Conservation (phyloP, 2,113 vertebrate species). For the Sardina pilchardus region DNA sequence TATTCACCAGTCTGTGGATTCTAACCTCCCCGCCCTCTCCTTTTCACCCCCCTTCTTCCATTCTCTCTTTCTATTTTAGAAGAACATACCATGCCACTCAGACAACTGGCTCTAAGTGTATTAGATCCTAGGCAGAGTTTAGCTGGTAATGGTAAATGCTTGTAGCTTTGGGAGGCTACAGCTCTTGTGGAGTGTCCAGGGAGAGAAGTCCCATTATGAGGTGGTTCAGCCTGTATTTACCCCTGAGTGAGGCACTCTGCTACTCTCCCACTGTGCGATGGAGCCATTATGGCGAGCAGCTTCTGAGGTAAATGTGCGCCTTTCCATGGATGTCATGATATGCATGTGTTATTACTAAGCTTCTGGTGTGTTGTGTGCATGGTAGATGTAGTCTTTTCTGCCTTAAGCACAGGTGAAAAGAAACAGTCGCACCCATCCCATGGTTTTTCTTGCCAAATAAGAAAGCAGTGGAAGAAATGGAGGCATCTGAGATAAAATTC, state of each 20-base stretch:
- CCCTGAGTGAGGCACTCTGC: constrained; percentile 25
- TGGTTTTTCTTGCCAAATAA: not conserved
- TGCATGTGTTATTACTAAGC: not conserved
- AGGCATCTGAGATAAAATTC: not conserved
- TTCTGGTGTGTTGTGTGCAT: not conserved
- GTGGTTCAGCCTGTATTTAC: constrained; percentile 31
- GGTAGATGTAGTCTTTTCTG: not conserved
- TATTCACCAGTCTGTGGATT: constrained; percentile 39
- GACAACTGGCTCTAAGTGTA: constrained; percentile 32
- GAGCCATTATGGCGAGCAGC: not conserved
- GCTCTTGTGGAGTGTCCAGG: constrained; percentile 33
- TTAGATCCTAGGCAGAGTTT: constrained; percentile 35
- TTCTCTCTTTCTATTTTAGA: constrained; percentile 23
- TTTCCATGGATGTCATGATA: not conserved
- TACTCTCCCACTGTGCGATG: constrained; percentile 40
- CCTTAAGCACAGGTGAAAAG: not conserved
- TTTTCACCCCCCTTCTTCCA: not conserved
- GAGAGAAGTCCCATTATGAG: constrained; percentile 37
- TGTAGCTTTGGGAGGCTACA: constrained; percentile 41
- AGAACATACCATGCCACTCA: constrained; percentile 30
- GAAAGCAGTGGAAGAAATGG: not conserved
- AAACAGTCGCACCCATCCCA: not conserved
- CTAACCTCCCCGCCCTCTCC: not conserved
- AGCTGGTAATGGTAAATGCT: constrained; percentile 56
- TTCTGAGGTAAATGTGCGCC: not conserved